A percentile compares a stretch with the other conserved stretches of the same genome.
Evolutionary conservation across 2,113 vertebrate genomes (phyloP).

Genomic region (Drymodes brunneopygia): DNA sequence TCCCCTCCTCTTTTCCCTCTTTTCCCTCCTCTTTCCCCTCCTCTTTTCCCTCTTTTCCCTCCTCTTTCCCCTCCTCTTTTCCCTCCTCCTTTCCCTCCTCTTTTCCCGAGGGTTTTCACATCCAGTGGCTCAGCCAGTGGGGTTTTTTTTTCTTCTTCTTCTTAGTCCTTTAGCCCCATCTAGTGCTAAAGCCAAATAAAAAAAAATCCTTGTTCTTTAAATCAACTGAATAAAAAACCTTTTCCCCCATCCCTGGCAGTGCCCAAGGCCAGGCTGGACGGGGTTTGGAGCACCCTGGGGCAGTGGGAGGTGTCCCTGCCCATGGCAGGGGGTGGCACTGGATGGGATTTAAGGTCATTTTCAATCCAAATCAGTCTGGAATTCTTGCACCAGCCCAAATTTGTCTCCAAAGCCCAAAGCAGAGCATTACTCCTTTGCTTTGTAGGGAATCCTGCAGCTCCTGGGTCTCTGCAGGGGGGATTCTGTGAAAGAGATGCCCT

Average conservation of each 20-base stretch:
- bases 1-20: too few species aligned
- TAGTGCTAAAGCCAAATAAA: conserved; percentile 3
- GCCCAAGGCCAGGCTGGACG: accelerated
- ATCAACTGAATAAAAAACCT: neutral
- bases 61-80: too few species aligned
- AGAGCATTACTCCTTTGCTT: accelerated
- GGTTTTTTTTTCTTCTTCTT: neutral
- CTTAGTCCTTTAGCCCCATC: conserved; percentile 34
- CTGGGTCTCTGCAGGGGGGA: neutral
- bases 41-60: too few species aligned
- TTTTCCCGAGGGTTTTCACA: neutral
- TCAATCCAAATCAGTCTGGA: neutral
- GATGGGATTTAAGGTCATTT: accelerated
- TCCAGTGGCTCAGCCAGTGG: accelerated
- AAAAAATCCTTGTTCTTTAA: neutral
- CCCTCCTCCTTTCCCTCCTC: neutral
- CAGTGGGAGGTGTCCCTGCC: neutral
- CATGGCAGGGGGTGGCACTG: neutral
- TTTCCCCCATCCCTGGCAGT: neutral
- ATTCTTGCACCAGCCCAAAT: neutral
- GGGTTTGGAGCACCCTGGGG: neutral
- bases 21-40: too few species aligned
- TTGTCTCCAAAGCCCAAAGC: accelerated
- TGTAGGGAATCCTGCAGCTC: neutral
- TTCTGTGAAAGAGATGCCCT: neutral